Evolutionary conservation across 2,888 invertebrate species (phyloP), one percentile per base, ranked within the genome.

Genomic region (Gibbula magus): DNA sequence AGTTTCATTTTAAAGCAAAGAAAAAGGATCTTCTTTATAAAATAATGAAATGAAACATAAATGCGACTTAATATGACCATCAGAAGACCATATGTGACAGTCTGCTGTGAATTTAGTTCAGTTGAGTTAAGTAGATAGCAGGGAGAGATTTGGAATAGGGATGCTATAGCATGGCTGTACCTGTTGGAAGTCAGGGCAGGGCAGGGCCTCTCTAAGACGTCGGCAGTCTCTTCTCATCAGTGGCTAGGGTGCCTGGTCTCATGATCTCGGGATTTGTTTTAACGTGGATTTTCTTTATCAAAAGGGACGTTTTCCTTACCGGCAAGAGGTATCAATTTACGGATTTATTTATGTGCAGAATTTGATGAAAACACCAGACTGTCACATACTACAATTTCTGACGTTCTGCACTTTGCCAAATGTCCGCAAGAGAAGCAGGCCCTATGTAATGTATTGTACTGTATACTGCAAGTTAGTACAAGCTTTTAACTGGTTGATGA

Each of bases 1-100:
- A 61, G 61, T 29, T 61, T 29, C 61, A n/a, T 61, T 61, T 61
- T 25, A 29, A 61, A 61, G 61, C 61, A 61, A 61, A 29, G 16
- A 29, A 61, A 13, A 25, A 61, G 18, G 18, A 54, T 54, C 25
- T 29, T 61, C 61, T 29, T 25, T 29, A 61, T 13, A 61, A 61
- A 61, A 45, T n/a, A 20, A 8, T 13, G 25, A 61, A 22, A n/a
- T 13, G 56, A 56, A 61, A 29, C 54, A 25, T 61, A 61, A 25
- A 29, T 25, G 10, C 29, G 61, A 61, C 54, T 20, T 13, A 13
- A 20, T 56, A 61, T 25, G 29, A 61, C 61, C 29, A 61, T 25
- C 29, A 61, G 39, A 35, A 70, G 70, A 70, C 70, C 20, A 70
- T 70, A 70, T 70, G 70, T 70, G 70, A 70, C 70, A 70, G 70